Percentiles rank a stretch among this genome's conserved stretches.
phyloP scores from a whole-genome alignment of 1,140 invertebrate species.

The Globodera rostochiensis region DNA sequence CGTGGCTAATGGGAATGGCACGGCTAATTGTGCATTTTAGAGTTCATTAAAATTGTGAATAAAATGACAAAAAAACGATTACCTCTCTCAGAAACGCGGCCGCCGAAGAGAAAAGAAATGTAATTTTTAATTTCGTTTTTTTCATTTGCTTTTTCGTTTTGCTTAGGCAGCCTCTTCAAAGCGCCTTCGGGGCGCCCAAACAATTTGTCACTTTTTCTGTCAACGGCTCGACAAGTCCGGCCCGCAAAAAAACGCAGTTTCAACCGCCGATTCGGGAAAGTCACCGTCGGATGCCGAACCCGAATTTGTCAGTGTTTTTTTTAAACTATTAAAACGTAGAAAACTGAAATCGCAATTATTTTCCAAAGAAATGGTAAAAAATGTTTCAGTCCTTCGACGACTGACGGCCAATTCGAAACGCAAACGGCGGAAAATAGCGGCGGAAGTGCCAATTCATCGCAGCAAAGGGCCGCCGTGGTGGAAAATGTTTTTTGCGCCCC shows the following conservation, averaged over 20 bases:
- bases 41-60: not conserved
- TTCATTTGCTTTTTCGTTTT: not conserved
- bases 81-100: not conserved
- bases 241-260: not conserved
- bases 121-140: not conserved
- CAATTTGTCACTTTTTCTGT: slow-evolving; percentile 7
- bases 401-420: not conserved
- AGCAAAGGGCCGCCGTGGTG: not conserved
- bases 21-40: no score
- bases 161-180: not conserved
- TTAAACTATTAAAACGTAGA: no score
- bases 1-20: no score
- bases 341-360: not conserved
- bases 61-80: not conserved
- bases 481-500: not conserved
- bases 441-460: slow-evolving; percentile 6
- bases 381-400: not conserved
- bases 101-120: not conserved
- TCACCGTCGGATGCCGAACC: not conserved
- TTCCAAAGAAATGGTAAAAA: not conserved
- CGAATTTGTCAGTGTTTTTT: not conserved
- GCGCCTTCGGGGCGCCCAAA: not conserved
- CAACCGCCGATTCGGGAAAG: not conserved
- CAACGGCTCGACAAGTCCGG: not conserved
- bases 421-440: not conserved